Evolutionary conservation across 2,888 invertebrate species (phyloP).

Genomic region (Tupiocoris notatus): DNA sequence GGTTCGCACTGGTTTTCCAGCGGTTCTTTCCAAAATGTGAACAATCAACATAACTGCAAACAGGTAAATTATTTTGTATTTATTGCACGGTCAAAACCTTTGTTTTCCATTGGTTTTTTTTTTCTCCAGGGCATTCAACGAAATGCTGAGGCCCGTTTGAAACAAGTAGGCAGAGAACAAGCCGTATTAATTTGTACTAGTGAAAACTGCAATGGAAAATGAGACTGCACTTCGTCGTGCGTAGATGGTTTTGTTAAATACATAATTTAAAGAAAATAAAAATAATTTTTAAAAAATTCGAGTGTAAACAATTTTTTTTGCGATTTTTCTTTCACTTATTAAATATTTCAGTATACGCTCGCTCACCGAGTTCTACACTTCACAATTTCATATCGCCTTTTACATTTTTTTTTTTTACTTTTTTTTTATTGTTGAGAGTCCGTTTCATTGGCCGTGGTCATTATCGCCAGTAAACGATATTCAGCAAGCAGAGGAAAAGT

Average conservation of each 20-base stretch:
- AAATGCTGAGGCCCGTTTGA: too few species aligned
- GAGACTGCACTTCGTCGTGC: too few species aligned
- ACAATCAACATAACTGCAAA: too few species aligned
- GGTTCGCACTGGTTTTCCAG: background rate
- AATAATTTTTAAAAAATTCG: slow-evolving; percentile 1
- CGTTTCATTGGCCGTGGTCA: slow-evolving; percentile 39
- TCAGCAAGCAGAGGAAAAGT: slow-evolving; percentile 48
- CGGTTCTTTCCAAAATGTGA: too few species aligned
- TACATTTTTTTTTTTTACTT: background rate
- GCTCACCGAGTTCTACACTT: background rate
- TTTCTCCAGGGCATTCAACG: too few species aligned
- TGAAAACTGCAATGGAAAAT: background rate
- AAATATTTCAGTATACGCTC: background rate
- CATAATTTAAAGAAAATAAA: background rate
- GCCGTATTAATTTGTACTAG: too few species aligned
- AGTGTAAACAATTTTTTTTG: slow-evolving; percentile 1
- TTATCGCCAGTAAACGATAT: slow-evolving; percentile 37
- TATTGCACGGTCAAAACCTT: background rate
- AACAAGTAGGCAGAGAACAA: too few species aligned
- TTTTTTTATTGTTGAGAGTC: slow-evolving; percentile 23
- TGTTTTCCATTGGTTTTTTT: background rate
- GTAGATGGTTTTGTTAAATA: background rate
- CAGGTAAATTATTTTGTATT: background rate
- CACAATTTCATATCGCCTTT: background rate
- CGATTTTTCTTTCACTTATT: background rate